Evolutionary conservation across 2,797 vertebrate genomes (phyloP).

Genomic region (Hybognathus amarus): DNA sequence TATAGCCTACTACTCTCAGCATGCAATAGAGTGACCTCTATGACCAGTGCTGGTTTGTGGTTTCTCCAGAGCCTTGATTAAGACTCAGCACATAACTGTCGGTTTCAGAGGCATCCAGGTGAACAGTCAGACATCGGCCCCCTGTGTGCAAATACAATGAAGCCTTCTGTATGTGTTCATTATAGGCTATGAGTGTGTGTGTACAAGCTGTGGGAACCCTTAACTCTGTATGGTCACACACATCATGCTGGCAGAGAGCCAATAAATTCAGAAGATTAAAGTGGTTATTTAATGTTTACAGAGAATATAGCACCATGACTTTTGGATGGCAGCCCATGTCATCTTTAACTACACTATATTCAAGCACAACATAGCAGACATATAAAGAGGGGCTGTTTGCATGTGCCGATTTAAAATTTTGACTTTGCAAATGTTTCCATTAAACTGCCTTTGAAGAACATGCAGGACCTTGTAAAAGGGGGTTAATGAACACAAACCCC

Average conservation of each 20-base stretch:
- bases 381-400: constrained; percentile 1
- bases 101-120: constrained; percentile 46
- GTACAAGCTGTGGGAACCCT: neutral
- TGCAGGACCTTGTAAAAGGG: neutral
- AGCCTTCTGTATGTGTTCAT: constrained; percentile 37
- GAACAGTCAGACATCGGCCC: constrained; percentile 39
- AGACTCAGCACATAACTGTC: constrained; percentile 47
- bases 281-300: constrained; percentile 3
- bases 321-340: constrained; percentile 15
- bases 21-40: neutral
- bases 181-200: constrained; percentile 20
- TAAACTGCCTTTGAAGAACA: constrained; percentile 4
- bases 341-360: neutral
- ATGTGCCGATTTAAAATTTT: neutral
- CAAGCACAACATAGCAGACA: constrained; percentile 1
- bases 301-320: constrained; percentile 1
- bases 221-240: constrained; percentile 12
- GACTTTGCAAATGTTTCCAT: neutral
- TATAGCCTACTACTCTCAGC: neutral
- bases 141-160: constrained; percentile 56
- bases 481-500: neutral
- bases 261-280: constrained; percentile 18
- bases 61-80: constrained; percentile 35
- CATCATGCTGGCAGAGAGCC: constrained; percentile 5
- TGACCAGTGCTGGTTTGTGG: constrained; percentile 36